Evolutionary conservation across 2,113 vertebrate genomes (phyloP), one percentile per base, ranked within the genome.

Genomic region (Corythornis madagascariensis): DNA sequence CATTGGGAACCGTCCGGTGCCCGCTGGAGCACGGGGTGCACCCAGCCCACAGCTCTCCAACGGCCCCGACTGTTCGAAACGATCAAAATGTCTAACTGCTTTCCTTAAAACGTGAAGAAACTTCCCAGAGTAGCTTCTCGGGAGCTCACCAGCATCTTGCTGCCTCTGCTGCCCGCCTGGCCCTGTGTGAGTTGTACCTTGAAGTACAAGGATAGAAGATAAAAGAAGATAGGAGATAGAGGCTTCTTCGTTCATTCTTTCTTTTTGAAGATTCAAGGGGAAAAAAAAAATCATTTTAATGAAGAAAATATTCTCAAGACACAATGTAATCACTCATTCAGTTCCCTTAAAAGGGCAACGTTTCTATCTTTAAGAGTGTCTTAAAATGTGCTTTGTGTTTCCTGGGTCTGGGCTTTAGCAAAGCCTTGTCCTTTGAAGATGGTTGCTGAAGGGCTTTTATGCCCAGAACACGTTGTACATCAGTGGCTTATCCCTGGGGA

Each of bases 401-500:
- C 1, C 7, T 18, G 28, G 29, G 10, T 52, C 38, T 38, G 16
- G 52, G 20, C n/a, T 89, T 60, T 59, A 18, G 43, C 56, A 7
- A 43, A 83, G 52, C 24, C 19, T 15, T 13, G 60, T 10, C 74
- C 33, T 16, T 16, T 66, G 25, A 43, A 25, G 45, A 19, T 45
- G 50, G 38, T 55, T 31, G 2, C 48, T 42, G 1, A 9, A 15
- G n/a, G 35, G n/a, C 13, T 72, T 60, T 66, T 22, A 16, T 1
- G 1, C 31, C 55, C 5, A 2, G 22, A 59, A 31, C 1, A 1
- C 0, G 2, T 29, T 0, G 2, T 28, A 20, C 38, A 21, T 21
- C 65, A 9, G 19, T 55, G 70, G 40, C 16, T 50, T 56, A 11
- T 4, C 70, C 47, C 52, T 22, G 6, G 15, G 22, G 35, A 92